Evolutionary conservation across 2,797 vertebrate species (phyloP).

Genomic region (Lophura swinhoii): DNA sequence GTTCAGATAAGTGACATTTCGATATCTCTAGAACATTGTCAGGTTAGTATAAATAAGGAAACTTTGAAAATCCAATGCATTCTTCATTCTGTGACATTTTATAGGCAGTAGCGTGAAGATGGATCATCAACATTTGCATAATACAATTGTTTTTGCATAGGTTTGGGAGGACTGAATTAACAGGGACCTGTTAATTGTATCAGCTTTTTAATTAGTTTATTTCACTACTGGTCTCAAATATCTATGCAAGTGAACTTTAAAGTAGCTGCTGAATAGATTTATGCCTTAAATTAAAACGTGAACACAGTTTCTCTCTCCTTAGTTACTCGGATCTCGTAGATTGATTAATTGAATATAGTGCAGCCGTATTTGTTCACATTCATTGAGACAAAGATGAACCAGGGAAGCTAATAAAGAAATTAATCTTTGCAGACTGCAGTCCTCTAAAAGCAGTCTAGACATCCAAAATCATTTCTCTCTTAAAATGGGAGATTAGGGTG

Average conservation of each 20-base stretch:
- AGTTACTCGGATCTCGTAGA: not conserved
- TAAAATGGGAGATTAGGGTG: not conserved
- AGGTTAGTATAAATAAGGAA: not conserved
- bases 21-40: not conserved
- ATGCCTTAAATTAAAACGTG: not conserved
- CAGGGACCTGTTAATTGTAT: constrained; percentile 21
- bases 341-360: not conserved
- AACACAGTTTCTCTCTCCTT: not conserved
- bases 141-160: constrained; percentile 42
- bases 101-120: constrained; percentile 4
- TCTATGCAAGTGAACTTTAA: not conserved
- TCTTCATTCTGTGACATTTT: constrained; percentile 53
- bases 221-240: not conserved
- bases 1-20: not conserved
- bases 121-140: constrained; percentile 57
- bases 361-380: not conserved
- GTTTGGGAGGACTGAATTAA: constrained; percentile 37
- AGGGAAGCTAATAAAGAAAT: not conserved
- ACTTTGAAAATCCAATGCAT: not conserved
- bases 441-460: not conserved
- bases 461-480: not conserved
- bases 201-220: constrained; percentile 39
- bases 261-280: not conserved
- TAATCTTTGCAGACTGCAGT: not conserved
- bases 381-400: not conserved